Conservation (phyloP, 2,888 invertebrate genomes). For the Cerastis rubricosa region DNA sequence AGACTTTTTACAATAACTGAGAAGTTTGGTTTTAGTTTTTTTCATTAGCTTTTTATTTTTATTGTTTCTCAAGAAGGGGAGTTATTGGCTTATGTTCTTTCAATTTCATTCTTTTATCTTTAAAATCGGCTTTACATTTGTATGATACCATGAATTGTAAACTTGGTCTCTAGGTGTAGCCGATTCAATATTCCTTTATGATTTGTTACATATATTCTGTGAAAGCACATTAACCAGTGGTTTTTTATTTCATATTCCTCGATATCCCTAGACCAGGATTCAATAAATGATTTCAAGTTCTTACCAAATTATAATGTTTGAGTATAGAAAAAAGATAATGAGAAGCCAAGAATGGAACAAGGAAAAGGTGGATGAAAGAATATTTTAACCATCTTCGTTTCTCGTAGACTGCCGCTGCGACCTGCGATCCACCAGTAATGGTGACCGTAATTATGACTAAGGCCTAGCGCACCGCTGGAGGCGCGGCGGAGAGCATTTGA, state of each 20-base stretch:
- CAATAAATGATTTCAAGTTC: background rate
- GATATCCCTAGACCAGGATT: background rate
- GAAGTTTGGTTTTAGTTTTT: slow-evolving; percentile 86
- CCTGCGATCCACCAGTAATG: too few species aligned
- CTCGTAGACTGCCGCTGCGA: too few species aligned
- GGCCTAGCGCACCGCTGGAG: too few species aligned
- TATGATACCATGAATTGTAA: slow-evolving; percentile 87
- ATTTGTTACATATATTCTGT: slow-evolving; percentile 89
- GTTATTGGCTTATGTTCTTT: slow-evolving; percentile 88
- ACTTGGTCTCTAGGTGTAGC: slow-evolving; percentile 85
- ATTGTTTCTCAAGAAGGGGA: slow-evolving; percentile 81
- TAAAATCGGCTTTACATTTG: slow-evolving; percentile 79
- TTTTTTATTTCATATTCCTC: slow-evolving; percentile 76
- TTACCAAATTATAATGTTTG: background rate
- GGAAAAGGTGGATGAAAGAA: too few species aligned
- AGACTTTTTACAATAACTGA: slow-evolving; percentile 87
- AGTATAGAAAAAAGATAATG: background rate
- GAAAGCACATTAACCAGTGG: slow-evolving; percentile 79
- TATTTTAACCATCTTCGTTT: too few species aligned
- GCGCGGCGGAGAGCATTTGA: too few species aligned
- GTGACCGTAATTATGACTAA: too few species aligned
- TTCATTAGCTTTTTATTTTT: slow-evolving; percentile 82
- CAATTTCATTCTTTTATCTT: slow-evolving; percentile 81
- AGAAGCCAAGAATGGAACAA: too few species aligned
- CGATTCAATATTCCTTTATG: slow-evolving; percentile 83